These are phyloP conservation scores for Porites lutea DNA, from an alignment of 64 coral and sea anemone genomes.

Conservation along the genomic window DNA sequence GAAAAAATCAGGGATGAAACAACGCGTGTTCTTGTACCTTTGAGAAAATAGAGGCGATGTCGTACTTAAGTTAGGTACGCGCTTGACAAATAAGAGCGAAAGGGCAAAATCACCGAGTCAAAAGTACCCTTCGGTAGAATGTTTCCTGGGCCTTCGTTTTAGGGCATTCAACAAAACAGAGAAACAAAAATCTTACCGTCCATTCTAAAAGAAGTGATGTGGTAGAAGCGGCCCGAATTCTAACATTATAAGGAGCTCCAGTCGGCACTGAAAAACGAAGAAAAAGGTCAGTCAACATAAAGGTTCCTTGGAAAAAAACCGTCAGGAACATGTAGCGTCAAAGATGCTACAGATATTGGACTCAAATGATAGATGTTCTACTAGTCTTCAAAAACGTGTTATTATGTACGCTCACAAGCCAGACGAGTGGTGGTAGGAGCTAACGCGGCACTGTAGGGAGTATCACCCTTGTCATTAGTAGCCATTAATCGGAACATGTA, in stretches of 20 bases:
- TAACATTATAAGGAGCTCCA: conserved; percentile 83
- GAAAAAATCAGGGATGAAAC: too few relatives aligned
- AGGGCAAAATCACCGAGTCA: too few relatives aligned
- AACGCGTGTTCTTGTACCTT: too few relatives aligned
- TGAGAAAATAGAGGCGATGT: too few relatives aligned
- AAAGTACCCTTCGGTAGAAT: too few relatives aligned
- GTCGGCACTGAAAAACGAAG: conserved; percentile 69
- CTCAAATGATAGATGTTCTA: background rate
- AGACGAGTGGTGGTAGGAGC: conserved; percentile 20
- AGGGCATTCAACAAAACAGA: background rate
- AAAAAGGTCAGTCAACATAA: background rate
- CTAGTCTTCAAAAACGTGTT: too few relatives aligned
- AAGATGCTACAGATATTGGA: background rate
- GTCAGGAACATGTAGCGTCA: too few relatives aligned
- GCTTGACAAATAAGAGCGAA: too few relatives aligned
- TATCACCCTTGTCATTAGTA: conserved; percentile 82
- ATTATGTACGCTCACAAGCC: background rate
- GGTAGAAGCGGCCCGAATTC: conserved; percentile 66
- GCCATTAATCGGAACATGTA: conserved; percentile 86
- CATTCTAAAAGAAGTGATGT: conserved; percentile 84
- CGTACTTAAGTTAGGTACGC: too few relatives aligned
- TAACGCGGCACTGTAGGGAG: conserved; percentile 78
- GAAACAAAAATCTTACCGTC: conserved; percentile 64
- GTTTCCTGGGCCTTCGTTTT: background rate
- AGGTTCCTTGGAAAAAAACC: too few relatives aligned